phyloP scores from a whole-genome alignment of 2,113 vertebrate species.

The Colistium nudipinnis region DNA sequence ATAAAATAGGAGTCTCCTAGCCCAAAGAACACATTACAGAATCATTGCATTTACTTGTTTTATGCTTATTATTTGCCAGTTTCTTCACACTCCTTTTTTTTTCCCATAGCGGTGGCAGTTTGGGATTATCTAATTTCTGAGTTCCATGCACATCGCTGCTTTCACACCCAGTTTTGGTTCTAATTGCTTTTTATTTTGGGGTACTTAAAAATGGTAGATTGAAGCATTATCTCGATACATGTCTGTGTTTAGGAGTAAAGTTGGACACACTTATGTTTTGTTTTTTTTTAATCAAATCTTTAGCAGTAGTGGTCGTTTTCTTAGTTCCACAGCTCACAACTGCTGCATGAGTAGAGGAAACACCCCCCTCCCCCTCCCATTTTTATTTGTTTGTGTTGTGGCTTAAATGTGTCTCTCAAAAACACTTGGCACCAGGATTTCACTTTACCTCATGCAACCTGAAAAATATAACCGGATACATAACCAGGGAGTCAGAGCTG shows the following conservation, averaged over 20 bases:
- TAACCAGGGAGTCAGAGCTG: constrained; percentile 17
- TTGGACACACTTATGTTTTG: constrained; percentile 30
- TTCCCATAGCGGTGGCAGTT: constrained; percentile 49
- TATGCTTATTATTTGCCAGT: constrained; percentile 56
- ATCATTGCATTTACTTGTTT: constrained; percentile 61
- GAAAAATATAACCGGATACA: constrained; percentile 18
- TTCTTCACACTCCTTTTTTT: constrained; percentile 36
- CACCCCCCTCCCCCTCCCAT: constrained; percentile 28
- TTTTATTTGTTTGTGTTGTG: constrained; percentile 61
- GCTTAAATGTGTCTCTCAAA: constrained; percentile 36
- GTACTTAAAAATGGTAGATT: constrained; percentile 53
- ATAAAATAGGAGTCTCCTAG: constrained; percentile 57
- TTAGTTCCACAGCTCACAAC: constrained; percentile 43
- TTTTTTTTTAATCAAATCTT: constrained; percentile 26
- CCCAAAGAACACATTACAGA: constrained; percentile 72
- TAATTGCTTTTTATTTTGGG: constrained; percentile 66
- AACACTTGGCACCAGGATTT: constrained; percentile 48
- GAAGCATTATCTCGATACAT: constrained; percentile 50
- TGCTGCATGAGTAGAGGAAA: constrained; percentile 64
- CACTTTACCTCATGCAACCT: constrained; percentile 47
- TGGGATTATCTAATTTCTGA: constrained; percentile 46
- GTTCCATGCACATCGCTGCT: constrained; percentile 49
- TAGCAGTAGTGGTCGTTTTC: constrained; percentile 43
- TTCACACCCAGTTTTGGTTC: constrained; percentile 51
- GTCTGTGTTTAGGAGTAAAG: constrained; percentile 51